Base-by-base conservation (phyloP, 2,797 vertebrate genomes). In the Crenuchus spilurus region DNA sequence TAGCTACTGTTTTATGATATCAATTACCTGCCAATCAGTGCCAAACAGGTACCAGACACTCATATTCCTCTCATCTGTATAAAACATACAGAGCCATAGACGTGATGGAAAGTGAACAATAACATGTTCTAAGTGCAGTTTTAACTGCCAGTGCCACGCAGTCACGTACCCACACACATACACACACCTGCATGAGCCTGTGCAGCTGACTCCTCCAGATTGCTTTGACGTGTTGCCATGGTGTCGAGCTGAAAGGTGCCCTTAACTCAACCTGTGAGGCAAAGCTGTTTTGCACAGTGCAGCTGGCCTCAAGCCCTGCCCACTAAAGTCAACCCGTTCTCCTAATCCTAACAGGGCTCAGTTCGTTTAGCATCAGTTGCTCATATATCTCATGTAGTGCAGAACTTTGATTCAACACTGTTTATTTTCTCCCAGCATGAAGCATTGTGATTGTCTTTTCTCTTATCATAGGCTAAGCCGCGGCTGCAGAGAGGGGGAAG, bases 401-500 rank as follows among this genome's bases (percentile, higher is more conserved):
- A 2, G 14, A 6, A 51, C 18, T 52, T 10, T 55, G 18, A 35
- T 48, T 37, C 18, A 42, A 9, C 26, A 44, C 14, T 42, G 24
- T 64, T 33, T 44, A 2, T 55, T 7, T 42, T 64, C 31, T 70
- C 46, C 62, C 28, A 7, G 41, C 33, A 20, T 10, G 13, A 7
- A 52, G 24, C 2, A 57, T 46, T 80, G 77, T 84, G 77, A 80
- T 20, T 88, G 82, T 88, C 61, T 51, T 35, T 71, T 87, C 80
- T 91, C 72, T 62, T 75, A 71, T 74, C 68, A 49, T 89, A 99
- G 97, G 88, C 94, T 39, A 96, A 95, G 82, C 97, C 97, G 18
- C 94, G 97, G 41, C 95, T 99, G 42, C 97, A 99, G 87, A 91
- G 97, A 62, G 97, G 97, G 26, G 97, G 97, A 31, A 99, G 97